phyloP scores from a whole-genome alignment of 2,888 invertebrate species.

The Hyposoter dolosus region DNA sequence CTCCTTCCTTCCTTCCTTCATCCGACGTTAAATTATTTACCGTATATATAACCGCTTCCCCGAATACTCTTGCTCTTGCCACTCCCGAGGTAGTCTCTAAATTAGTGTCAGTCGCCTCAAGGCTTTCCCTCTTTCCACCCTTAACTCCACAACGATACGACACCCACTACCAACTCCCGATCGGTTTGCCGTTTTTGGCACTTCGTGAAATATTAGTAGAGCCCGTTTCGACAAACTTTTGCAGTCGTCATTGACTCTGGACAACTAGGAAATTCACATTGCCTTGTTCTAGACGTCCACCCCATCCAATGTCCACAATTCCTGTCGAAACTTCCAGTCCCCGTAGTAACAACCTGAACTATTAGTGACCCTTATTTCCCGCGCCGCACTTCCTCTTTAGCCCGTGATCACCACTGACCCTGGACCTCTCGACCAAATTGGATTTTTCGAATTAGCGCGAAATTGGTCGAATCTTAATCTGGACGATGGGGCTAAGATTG shows the following conservation, averaged over 20 bases:
- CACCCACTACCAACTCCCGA: constrained; percentile 15
- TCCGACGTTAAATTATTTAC: constrained; percentile 63
- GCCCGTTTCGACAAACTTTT: constrained; percentile 18
- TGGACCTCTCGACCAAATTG: constrained; percentile 12
- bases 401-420: neutral
- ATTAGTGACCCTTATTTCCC: constrained; percentile 5
- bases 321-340: neutral
- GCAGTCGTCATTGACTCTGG: constrained; percentile 9
- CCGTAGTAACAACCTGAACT: neutral
- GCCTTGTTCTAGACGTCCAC: neutral
- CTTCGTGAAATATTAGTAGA: constrained; percentile 36
- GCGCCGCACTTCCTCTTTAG: neutral
- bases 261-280: constrained; percentile 5
- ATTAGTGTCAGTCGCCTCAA: constrained; percentile 63
- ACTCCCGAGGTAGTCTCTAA: constrained; percentile 54
- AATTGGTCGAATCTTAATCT: constrained; percentile 43
- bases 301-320: neutral
- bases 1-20: constrained; percentile 49
- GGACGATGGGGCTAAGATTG: neutral
- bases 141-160: constrained; percentile 8
- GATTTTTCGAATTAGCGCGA: constrained; percentile 30
- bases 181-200: constrained; percentile 33
- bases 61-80: constrained; percentile 47
- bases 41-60: constrained; percentile 43
- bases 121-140: constrained; percentile 25